phyloP scores from a whole-genome alignment of 2,888 invertebrate species.

The Plusia festucae region DNA sequence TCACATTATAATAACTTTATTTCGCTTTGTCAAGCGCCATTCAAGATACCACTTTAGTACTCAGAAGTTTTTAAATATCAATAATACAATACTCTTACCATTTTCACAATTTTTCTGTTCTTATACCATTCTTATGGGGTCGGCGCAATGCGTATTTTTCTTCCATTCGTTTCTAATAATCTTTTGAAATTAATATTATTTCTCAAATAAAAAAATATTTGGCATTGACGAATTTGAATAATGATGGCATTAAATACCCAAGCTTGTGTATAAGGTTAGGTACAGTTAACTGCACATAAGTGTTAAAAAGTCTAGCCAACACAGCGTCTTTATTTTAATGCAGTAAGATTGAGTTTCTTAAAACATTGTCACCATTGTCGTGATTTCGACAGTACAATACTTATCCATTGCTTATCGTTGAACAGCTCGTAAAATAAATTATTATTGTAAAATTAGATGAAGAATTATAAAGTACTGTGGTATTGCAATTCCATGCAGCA shows the following conservation, averaged over 20 bases:
- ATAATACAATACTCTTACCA: too few relatives aligned
- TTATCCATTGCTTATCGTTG: not conserved
- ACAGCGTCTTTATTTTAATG: not conserved
- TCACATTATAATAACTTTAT: too few relatives aligned
- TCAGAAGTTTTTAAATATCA: too few relatives aligned
- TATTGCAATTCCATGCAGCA: not conserved
- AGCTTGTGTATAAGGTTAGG: not conserved
- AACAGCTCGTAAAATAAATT: not conserved
- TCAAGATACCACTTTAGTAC: too few relatives aligned
- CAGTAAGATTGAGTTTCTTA: not conserved
- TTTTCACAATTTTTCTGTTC: too few relatives aligned
- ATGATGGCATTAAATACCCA: not conserved
- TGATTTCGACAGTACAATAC: not conserved
- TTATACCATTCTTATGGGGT: too few relatives aligned
- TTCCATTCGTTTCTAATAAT: too few relatives aligned
- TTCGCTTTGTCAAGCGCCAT: too few relatives aligned
- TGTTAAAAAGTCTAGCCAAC: not conserved
- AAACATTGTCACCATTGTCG: not conserved
- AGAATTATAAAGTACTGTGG: not conserved
- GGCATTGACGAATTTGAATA: not conserved
- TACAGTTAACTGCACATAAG: not conserved
- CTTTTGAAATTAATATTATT: too few relatives aligned
- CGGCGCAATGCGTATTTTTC: too few relatives aligned
- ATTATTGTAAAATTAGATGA: not conserved
- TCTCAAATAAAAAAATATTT: too few relatives aligned